phyloP scores from a whole-genome alignment of 1,140 invertebrate genomes.

The Elymnias hypermnestra region DNA sequence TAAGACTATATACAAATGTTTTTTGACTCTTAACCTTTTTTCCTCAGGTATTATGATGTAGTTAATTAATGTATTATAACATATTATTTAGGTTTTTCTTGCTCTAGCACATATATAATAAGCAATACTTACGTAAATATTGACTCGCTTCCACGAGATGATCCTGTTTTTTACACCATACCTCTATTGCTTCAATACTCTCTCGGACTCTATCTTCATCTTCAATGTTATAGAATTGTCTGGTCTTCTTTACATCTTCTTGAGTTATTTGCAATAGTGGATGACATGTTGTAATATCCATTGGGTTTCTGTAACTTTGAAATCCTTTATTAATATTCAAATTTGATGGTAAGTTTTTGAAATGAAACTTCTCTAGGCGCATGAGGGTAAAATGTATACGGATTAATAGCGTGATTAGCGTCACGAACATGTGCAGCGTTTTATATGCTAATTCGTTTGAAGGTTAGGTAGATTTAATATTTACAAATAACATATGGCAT shows the following conservation, averaged over 20 bases:
- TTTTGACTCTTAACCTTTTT: not conserved
- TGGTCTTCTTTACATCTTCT: not conserved
- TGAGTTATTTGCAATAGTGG: constrained; percentile 3
- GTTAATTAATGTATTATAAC: not conserved
- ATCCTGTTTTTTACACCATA: constrained; percentile 2
- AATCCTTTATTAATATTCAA: not conserved
- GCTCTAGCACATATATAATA: not conserved
- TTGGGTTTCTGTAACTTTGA: not conserved
- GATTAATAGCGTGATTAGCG: too few relatives aligned
- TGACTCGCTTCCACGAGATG: not conserved
- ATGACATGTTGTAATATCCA: not conserved
- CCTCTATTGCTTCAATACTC: not conserved
- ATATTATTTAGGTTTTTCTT: not conserved
- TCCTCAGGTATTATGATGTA: not conserved
- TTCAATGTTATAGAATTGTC: not conserved
- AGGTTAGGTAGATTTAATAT: too few relatives aligned
- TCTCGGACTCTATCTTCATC: not conserved
- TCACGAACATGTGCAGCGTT: too few relatives aligned
- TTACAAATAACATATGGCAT: too few relatives aligned
- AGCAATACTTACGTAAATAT: constrained; percentile 1
- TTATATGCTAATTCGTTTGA: too few relatives aligned
- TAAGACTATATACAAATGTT: not conserved
- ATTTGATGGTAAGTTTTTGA: not conserved
- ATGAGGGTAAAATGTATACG: too few relatives aligned
- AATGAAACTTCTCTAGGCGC: too few relatives aligned